Evolutionary conservation across 2,888 invertebrate species (phyloP).

Genomic region (Blastobasis lacticolella): DNA sequence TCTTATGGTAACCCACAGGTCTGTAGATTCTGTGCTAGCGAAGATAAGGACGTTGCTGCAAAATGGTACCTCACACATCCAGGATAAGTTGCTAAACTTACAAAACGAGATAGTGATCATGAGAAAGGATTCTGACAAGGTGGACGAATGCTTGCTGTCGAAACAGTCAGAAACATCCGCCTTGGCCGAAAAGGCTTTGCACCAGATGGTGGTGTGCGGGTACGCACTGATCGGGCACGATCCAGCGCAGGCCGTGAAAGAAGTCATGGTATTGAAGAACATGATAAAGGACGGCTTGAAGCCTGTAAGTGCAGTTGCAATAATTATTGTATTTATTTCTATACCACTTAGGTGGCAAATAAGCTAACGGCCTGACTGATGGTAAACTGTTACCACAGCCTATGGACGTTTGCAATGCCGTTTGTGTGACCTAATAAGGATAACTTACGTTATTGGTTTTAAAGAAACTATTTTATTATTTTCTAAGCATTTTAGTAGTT

Average conservation of each 20-base stretch:
- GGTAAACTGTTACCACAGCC: no score
- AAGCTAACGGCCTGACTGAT: no score
- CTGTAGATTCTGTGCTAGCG: conserved; percentile 52
- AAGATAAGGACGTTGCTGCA: conserved; percentile 56
- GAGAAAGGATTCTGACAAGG: conserved; percentile 33
- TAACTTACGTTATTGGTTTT: neutral
- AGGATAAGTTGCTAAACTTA: conserved; percentile 43
- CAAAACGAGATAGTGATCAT: conserved; percentile 38
- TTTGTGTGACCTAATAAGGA: neutral
- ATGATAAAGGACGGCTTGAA: conserved; percentile 47
- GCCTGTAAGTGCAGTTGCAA: conserved; percentile 32
- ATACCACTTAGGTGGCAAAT: no score
- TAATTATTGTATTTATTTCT: no score
- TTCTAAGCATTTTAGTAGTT: no score
- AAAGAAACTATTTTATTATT: no score
- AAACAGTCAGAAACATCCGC: conserved; percentile 44
- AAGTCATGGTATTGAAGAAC: conserved; percentile 43
- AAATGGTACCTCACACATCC: conserved; percentile 56
- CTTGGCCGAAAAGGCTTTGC: conserved; percentile 58
- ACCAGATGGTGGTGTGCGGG: conserved; percentile 66
- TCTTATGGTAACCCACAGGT: conserved; percentile 23
- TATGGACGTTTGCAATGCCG: neutral
- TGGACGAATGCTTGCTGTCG: conserved; percentile 38
- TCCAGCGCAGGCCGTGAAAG: conserved; percentile 49
- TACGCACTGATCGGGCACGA: conserved; percentile 64